These are phyloP conservation scores for Apomyelois bistriatella DNA, from an alignment of 2,888 invertebrate genomes.

Conservation along the genomic window DNA sequence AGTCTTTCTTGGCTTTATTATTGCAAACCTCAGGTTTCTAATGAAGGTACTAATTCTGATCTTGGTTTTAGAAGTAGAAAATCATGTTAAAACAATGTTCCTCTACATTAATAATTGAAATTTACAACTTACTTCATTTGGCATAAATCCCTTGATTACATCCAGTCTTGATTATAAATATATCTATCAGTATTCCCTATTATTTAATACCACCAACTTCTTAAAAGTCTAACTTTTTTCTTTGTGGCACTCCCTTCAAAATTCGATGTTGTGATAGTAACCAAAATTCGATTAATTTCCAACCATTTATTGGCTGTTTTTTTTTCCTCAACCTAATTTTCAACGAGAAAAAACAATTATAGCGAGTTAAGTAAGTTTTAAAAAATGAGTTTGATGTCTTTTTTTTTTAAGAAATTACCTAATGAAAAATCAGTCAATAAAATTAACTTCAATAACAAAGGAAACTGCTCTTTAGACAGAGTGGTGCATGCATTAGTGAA, in stretches of 20 bases:
- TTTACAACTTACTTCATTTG: not conserved
- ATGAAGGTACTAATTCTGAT: not conserved
- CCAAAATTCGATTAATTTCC: conserved; percentile 21
- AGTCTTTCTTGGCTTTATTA: too few relatives aligned
- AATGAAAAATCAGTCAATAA: conserved; percentile 29
- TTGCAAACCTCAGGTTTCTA: too few relatives aligned
- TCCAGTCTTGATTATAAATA: not conserved
- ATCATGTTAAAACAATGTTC: not conserved
- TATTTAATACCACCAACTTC: conserved; percentile 34
- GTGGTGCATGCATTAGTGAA: conserved; percentile 40
- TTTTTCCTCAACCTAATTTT: conserved; percentile 11
- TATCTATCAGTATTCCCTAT: conserved; percentile 31
- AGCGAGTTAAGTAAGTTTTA: not conserved
- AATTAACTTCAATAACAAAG: conserved; percentile 24
- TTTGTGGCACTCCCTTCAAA: conserved; percentile 46
- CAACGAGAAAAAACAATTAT: not conserved
- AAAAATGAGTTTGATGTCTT: not conserved
- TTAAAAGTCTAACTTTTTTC: conserved; percentile 34
- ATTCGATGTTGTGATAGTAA: conserved; percentile 52
- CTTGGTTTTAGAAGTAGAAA: not conserved
- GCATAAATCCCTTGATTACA: not conserved
- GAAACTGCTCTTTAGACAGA: conserved; percentile 41
- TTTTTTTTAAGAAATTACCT: not conserved
- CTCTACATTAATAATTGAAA: not conserved
- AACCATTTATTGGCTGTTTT: conserved; percentile 10